Conservation (phyloP, 2,888 invertebrate genomes). For the Myathropa florea region DNA sequence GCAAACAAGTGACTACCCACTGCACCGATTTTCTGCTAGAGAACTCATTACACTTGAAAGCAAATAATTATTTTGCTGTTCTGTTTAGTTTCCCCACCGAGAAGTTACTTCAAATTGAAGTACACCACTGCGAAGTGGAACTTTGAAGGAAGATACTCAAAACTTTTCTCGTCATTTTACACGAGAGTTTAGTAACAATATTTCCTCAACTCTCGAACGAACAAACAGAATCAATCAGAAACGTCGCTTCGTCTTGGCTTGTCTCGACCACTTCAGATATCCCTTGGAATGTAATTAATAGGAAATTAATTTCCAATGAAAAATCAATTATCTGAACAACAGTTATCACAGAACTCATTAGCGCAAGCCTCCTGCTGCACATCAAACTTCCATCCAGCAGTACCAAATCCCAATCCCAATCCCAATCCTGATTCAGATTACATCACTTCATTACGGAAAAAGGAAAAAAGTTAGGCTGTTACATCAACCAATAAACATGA, state of each 20-base stretch:
- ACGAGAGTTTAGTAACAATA: not conserved
- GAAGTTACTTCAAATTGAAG: not conserved
- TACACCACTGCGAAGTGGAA: not conserved
- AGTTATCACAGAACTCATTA: slow-evolving; percentile 21
- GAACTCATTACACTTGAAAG: not conserved
- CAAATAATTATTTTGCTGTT: not conserved
- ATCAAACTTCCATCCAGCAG: not conserved
- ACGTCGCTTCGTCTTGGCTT: not conserved
- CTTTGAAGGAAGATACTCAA: not conserved
- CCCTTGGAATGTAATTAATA: not conserved
- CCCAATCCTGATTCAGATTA: slow-evolving; percentile 1
- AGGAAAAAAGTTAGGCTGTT: slow-evolving; percentile 11
- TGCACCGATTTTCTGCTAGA: not conserved
- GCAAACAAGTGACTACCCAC: not conserved
- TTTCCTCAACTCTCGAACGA: not conserved
- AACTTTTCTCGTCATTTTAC: not conserved
- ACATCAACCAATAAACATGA: slow-evolving; percentile 23
- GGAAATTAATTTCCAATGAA: slow-evolving; percentile 12
- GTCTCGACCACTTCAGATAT: not conserved
- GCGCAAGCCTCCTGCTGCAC: not conserved
- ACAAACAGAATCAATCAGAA: not conserved
- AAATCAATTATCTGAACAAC: slow-evolving; percentile 30
- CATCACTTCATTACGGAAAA: not conserved
- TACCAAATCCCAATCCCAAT: not conserved
- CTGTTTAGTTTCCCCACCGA: not conserved